phyloP scores from a whole-genome alignment of 2,888 invertebrate species.

The Lasioglossum zephyrum region DNA sequence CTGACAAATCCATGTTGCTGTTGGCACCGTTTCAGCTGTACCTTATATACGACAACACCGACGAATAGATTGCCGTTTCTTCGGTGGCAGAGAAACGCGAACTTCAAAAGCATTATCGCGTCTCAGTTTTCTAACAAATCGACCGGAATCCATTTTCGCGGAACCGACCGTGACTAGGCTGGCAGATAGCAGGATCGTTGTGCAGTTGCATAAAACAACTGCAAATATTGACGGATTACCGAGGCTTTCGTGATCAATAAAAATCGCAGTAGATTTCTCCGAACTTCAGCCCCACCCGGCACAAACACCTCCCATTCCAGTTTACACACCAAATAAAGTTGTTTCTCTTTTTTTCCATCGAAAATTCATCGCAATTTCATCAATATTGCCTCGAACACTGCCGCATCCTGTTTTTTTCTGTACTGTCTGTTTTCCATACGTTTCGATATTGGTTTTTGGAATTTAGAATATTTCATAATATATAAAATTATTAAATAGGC shows the following conservation, averaged over 20 bases:
- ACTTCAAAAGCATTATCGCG: not conserved
- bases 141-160: not conserved
- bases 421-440: not conserved
- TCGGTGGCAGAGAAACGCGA: not conserved
- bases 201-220: not conserved
- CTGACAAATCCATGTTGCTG: not conserved
- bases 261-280: not conserved
- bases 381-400: not conserved
- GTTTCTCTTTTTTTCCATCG: not conserved
- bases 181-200: not conserved
- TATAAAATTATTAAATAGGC: too few relatives aligned
- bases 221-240: not conserved
- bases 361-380: not conserved
- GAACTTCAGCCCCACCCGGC: too few relatives aligned
- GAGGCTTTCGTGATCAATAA: not conserved
- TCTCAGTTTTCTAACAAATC: not conserved
- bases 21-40: not conserved
- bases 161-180: not conserved
- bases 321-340: not conserved
- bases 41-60: not conserved
- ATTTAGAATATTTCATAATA: not conserved
- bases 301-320: not conserved
- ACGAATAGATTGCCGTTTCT: not conserved
- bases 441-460: not conserved
- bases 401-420: not conserved